Evolutionary conservation across 2,113 vertebrate species (phyloP).

Genomic region (Gymnobelideus leadbeateri): DNA sequence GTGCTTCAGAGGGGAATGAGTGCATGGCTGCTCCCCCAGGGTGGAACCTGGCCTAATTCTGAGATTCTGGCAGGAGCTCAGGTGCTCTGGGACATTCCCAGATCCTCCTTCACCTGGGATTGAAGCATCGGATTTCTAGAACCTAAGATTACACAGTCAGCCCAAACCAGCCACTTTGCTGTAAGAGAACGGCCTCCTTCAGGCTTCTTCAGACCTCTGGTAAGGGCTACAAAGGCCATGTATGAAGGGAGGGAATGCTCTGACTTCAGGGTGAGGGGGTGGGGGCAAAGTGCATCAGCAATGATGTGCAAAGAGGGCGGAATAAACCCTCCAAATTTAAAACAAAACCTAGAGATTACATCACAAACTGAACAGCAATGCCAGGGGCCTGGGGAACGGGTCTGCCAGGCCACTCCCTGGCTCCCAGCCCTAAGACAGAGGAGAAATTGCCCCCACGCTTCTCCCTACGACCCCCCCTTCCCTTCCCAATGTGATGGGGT

Average conservation of each 20-base stretch:
- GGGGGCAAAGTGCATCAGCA: not conserved
- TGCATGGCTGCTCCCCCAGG: conserved; percentile 4
- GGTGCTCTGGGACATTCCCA: not conserved
- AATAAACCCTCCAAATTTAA: not conserved
- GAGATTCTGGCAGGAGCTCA: not conserved
- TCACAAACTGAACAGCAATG: not conserved
- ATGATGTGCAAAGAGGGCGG: not conserved
- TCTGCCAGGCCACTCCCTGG: not conserved
- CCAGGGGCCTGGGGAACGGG: not conserved
- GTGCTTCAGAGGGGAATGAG: not conserved
- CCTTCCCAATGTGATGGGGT: conserved; percentile 39
- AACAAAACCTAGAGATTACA: not conserved
- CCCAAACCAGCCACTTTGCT: conserved; percentile 22
- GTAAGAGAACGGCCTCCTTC: conserved; percentile 6
- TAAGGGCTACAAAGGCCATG: not conserved
- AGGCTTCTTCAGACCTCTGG: not conserved
- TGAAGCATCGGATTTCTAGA: conserved; percentile 22
- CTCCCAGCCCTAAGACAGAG: not conserved
- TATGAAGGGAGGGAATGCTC: not conserved
- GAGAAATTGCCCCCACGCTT: not conserved
- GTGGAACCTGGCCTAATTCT: not conserved
- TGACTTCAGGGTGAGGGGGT: not conserved
- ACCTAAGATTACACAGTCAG: not conserved
- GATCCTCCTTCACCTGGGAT: conserved; percentile 23
- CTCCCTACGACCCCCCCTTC: not conserved